These are phyloP conservation scores for Gadopsis bispinosus DNA, from an alignment of 2,797 vertebrate genomes.

Conservation along the genomic window DNA sequence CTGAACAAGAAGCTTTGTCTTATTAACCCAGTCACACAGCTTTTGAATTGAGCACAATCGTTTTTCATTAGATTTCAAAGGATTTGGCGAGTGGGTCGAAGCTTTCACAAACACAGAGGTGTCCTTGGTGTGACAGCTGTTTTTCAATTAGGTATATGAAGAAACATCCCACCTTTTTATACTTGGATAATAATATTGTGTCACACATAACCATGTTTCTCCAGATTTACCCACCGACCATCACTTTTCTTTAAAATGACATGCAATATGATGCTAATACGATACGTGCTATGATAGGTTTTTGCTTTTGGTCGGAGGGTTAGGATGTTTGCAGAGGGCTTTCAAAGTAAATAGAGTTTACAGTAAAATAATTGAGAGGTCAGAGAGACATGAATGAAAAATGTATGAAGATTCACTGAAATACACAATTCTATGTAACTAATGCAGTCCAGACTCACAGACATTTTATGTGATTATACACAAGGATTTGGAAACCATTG, in stretches of 20 bases:
- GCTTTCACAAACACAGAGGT: neutral
- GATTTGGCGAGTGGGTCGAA: neutral
- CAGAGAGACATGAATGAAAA: too few relatives aligned
- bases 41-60: constrained; percentile 4
- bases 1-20: constrained; percentile 26
- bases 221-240: neutral
- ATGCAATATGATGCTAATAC: too few relatives aligned
- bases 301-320: too few relatives aligned
- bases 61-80: constrained; percentile 32
- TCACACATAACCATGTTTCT: neutral
- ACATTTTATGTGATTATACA: too few relatives aligned
- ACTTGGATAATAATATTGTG: neutral
- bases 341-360: too few relatives aligned
- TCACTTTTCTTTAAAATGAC: neutral
- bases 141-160: neutral
- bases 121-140: neutral
- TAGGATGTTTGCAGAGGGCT: too few relatives aligned
- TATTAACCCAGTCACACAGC: constrained; percentile 33
- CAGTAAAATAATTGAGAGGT: too few relatives aligned
- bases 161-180: neutral
- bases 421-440: too few relatives aligned
- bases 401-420: too few relatives aligned
- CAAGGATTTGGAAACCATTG: too few relatives aligned
- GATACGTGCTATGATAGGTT: neutral
- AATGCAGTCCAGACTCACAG: too few relatives aligned